Base-by-base conservation (phyloP, 2,888 invertebrate genomes). In the Lycocerus yunnanus region DNA sequence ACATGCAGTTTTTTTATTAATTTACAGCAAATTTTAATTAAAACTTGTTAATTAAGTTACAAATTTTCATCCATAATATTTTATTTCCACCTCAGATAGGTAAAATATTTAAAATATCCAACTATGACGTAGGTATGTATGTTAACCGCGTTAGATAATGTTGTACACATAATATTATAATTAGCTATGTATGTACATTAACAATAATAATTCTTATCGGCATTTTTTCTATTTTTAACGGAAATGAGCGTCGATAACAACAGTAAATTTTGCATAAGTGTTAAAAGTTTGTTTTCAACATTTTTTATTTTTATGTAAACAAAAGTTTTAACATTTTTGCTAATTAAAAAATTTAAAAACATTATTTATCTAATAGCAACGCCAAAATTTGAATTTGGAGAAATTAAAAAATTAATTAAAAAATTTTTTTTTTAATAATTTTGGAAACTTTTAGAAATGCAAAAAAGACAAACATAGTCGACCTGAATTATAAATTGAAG, bases 201-300 rank as follows among this genome's bases (percentile, higher is more conserved):
- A 27, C 27, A 27, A 11, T 27, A 11, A 27, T 18, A 18, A 18
- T 63, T 20, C 61, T 63, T 63, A 63, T 63, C 61, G n/a, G 18
- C 61, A 63, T 20, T 63, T 63, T 61, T 63, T 63, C 16, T 63
- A 63, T 63, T 63, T 63, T 63, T 63, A 63, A 63, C 61, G 61
- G 61, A 63, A 63, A 63, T n/a, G 18, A 18, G 16, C 6, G 13
- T 20, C n/a, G 61, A 63, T 63, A 63, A 63, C 18, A 18, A 13
- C 18, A 63, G 13, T 61, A 61, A 61, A n/a, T 63, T 18, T 18
- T 18, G 61, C 61, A 63, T 63, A 63, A 63, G 11, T 63, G 61
- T 16, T 63, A 63, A 63, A 63, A 63, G 20, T 63, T 63, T 63
- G 61, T 63, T 63, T n/a, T n/a, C n/a, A n/a, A n/a, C n/a, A n/a